phyloP scores from a whole-genome alignment of 2,797 vertebrate genomes.

The Menidia menidia region DNA sequence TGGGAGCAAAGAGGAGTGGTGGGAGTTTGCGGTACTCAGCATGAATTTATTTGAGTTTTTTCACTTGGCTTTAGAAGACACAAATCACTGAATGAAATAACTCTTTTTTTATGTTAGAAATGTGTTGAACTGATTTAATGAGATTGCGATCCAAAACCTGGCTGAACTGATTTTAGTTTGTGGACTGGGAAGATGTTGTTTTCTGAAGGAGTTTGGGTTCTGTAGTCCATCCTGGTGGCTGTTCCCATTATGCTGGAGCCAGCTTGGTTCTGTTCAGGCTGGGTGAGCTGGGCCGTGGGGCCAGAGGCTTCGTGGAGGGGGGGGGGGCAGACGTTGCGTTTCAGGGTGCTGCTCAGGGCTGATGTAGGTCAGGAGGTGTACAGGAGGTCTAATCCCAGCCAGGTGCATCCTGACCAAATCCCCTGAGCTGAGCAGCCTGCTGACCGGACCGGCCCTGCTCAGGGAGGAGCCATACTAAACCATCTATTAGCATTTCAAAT shows the following conservation, averaged over 20 bases:
- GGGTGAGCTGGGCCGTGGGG: not conserved
- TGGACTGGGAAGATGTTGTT: not conserved
- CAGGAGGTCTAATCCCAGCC: slow-evolving; percentile 46
- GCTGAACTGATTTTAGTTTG: not conserved
- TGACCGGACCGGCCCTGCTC: too few relatives aligned
- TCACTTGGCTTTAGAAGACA: too few relatives aligned
- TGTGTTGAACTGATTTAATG: too few relatives aligned
- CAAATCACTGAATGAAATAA: too few relatives aligned
- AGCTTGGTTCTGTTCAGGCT: slow-evolving; percentile 29
- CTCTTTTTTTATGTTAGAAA: too few relatives aligned
- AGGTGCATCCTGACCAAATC: slow-evolving; percentile 49
- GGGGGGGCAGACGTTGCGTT: not conserved
- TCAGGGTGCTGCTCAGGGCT: too few relatives aligned
- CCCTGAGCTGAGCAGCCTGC: slow-evolving; percentile 21
- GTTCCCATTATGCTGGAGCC: not conserved
- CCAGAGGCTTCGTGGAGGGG: not conserved
- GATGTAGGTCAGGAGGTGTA: not conserved
- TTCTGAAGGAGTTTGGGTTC: not conserved
- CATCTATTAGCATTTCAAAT: too few relatives aligned
- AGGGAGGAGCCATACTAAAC: too few relatives aligned
- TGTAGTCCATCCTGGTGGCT: not conserved
- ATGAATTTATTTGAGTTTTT: too few relatives aligned
- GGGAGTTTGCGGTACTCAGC: too few relatives aligned
- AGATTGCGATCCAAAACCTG: not conserved
- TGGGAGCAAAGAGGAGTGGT: too few relatives aligned